Evolutionary conservation across 2,113 vertebrate genomes (phyloP).

Genomic region (Cephalopholis sonnerati): DNA sequence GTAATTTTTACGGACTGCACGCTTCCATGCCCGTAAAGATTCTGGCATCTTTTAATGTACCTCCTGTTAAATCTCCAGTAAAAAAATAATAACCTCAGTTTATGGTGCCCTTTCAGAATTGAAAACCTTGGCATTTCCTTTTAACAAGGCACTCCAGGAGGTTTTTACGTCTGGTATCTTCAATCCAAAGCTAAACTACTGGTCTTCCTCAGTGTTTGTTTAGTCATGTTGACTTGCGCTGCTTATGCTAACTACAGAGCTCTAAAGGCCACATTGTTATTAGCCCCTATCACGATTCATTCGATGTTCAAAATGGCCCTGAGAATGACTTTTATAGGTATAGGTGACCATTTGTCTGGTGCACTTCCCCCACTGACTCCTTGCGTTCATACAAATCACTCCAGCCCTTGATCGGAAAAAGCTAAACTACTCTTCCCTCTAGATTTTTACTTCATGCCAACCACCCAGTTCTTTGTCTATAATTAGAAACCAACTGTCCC

Average conservation of each 20-base stretch:
- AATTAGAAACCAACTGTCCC: conserved; percentile 36
- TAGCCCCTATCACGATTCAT: not conserved
- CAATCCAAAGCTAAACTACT: not conserved
- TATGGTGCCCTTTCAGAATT: not conserved
- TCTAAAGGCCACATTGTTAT: conserved; percentile 1
- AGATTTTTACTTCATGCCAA: not conserved
- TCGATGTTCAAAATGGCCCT: not conserved
- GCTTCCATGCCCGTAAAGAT: not conserved
- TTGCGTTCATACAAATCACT: conserved; percentile 18
- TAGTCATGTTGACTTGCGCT: not conserved
- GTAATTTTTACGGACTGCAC: not conserved
- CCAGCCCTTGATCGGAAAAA: conserved; percentile 2
- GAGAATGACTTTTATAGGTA: not conserved
- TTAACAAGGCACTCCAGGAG: conserved; percentile 7
- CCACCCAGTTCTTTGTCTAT: conserved; percentile 34
- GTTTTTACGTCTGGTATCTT: conserved; percentile 9
- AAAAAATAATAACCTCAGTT: not conserved
- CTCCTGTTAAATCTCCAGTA: conserved; percentile 12
- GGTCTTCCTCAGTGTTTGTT: conserved; percentile 1
- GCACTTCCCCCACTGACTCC: not conserved
- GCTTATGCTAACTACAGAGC: not conserved
- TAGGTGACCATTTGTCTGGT: conserved; percentile 2
- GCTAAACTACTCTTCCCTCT: conserved; percentile 29
- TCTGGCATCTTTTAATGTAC: not conserved
- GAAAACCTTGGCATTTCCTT: conserved; percentile 27